Evolutionary conservation across 2,888 invertebrate species (phyloP).

Genomic region (Drosophila cracens): DNA sequence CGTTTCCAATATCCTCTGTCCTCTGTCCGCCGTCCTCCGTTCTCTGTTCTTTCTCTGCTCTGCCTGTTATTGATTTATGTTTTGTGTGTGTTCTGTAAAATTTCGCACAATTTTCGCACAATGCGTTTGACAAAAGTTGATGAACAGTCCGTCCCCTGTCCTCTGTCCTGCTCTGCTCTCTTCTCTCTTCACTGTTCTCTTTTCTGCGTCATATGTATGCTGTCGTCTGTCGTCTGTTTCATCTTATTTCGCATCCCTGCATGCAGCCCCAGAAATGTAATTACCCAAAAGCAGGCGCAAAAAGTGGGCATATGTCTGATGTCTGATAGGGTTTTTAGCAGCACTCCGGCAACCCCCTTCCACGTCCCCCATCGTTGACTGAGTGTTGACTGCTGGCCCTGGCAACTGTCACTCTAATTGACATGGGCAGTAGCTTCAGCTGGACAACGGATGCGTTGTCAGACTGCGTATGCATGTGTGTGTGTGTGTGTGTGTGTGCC

Average conservation of each 20-base stretch:
- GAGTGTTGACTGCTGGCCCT: constrained; percentile 45
- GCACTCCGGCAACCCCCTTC: constrained; percentile 2
- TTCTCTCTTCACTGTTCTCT: constrained; percentile 7
- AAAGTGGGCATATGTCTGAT: constrained; percentile 45
- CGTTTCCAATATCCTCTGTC: constrained; percentile 54
- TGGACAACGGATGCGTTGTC: constrained; percentile 9
- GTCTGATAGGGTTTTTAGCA: constrained; percentile 43
- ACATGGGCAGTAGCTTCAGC: constrained; percentile 48
- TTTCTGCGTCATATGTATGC: background rate
- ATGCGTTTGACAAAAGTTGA: constrained; percentile 74
- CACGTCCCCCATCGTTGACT: constrained; percentile 19
- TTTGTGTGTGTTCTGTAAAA: constrained; percentile 57
- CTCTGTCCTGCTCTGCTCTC: background rate
- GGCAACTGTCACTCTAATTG: constrained; percentile 75
- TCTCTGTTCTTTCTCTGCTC: background rate
- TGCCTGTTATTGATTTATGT: constrained; percentile 72
- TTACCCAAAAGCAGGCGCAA: constrained; percentile 57
- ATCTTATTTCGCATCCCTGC: constrained; percentile 10
- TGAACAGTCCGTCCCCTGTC: constrained; percentile 36
- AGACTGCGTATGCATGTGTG: background rate
- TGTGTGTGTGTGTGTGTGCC: constrained; percentile 8
- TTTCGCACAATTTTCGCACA: constrained; percentile 71
- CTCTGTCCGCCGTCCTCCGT: constrained; percentile 17
- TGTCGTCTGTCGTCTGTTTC: constrained; percentile 23
- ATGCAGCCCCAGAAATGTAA: constrained; percentile 64